Conservation (phyloP, 2,113 vertebrate species). For the Onychorhynchus coronatus region DNA sequence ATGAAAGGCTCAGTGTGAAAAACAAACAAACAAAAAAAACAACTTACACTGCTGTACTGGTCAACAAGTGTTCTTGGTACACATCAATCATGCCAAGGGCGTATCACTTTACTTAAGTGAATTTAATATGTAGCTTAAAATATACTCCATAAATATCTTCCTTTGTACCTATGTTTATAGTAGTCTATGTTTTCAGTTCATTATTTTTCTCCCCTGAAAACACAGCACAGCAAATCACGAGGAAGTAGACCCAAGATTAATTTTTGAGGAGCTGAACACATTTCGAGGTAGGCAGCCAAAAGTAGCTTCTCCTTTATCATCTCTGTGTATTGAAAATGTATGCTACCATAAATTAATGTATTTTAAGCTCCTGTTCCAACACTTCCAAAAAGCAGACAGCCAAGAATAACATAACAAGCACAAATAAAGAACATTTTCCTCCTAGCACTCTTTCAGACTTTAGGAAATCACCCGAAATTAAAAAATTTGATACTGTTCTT, state of each 20-base stretch:
- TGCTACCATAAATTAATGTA: not conserved
- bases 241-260: not conserved
- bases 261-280: not conserved
- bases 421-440: not conserved
- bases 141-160: not conserved
- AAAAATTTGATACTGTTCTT: not conserved
- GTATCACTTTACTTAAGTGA: not conserved
- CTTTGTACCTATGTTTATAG: not conserved
- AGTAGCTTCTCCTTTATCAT: not conserved
- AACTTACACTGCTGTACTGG: not conserved
- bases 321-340: not conserved
- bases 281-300: not conserved
- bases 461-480: not conserved
- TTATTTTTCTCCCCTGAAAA: not conserved
- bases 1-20: not conserved
- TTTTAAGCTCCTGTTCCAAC: not conserved
- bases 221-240: not conserved
- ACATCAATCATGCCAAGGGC: not conserved
- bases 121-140: not conserved
- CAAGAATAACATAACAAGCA: not conserved
- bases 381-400: not conserved
- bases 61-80: not conserved
- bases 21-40: not conserved
- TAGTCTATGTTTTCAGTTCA: not conserved
- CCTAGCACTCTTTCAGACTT: not conserved